Base-by-base conservation (phyloP, 2,888 invertebrate genomes). In the Cremastinae sp. region DNA sequence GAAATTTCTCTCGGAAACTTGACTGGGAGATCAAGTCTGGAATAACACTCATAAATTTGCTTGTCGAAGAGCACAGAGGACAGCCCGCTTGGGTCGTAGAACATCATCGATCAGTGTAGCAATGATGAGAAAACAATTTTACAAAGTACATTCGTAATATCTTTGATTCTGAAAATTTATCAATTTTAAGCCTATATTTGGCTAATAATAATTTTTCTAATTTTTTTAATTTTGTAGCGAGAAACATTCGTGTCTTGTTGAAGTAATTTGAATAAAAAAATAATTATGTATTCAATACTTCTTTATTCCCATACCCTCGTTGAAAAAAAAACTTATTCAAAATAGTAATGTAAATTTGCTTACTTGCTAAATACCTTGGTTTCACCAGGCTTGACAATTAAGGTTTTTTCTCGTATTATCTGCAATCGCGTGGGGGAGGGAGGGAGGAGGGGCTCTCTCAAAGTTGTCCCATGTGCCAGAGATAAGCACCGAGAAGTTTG, bases 401-500 rank as follows among this genome's bases (percentile, higher is more conserved):
- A 34, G n/a, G 5, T 14, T 47, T 49, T 45, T 16, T 41, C 20
- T 18, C 22, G 12, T 45, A 12, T 12, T 14, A 45, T 4, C 12
- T 28, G 28, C 28, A 28, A 5, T 28, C 28, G 28, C n/a, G n/a
- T n/a, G n/a, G n/a, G n/a, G n/a, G 9, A 41, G 1, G 16, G 8
- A 14, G 45, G 10, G n/a, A 20, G 10, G 36, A 9, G 5, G n/a
- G 10, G 22, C 58, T 12, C 9, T 34, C 75, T 85, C 83, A 85
- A 34, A 93, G 90, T 82, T 92, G 92, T 72, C 92, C 90, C 16
- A 95, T 93, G 92, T 98, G 97, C 85, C 95, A 93, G 75, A 98
- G 90, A 90, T 98, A 98, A 18, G 98, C 96, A 36, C 95, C 97
- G 84, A 98, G 92, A 66, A 98, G 91, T 91, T 98, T 98, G 0